Evolutionary conservation across 2,888 invertebrate species (phyloP), one percentile per base, ranked within the genome.

Genomic region (Lobophora halterata): DNA sequence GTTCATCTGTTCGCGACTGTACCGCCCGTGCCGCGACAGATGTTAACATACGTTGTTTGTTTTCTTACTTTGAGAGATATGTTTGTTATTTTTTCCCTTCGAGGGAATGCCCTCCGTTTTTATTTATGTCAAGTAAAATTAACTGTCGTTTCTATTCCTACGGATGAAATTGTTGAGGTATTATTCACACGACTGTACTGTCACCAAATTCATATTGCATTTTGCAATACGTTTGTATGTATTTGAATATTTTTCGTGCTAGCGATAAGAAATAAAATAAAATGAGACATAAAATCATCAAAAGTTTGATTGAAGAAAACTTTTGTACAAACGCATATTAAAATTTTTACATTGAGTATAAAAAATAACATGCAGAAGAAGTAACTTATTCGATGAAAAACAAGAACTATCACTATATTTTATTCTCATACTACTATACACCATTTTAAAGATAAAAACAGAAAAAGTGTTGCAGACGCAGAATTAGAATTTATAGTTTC

Each of bases 1-100:
- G 19, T 7, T 7, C 10, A 31, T 36, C n/a, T 32, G 57, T 34
- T 18, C 41, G 20, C 57, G 58, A 50, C 62, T 65, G 78, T 80
- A 76, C 77, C 74, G 65, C 79, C 58, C 82, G 80, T 77, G 82
- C 73, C 66, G 57, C 71, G 74, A 86, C 87, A 86, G 85, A 86
- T 87, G 87, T 82, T 82, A 86, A 83, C 87, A 86, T 71, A 82
- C 80, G 82, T 72, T 82, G 85, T 85, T 85, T 86, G 86, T 86
- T 85, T 82, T 83, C 83, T 74, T 82, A 77, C 77, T 80, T 75
- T 74, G 70, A 77, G 75, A 83, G 82, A 85, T 83, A 83, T 86
- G 85, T 85, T 81, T 85, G 80, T 85, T 83, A 71, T 80, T 82
- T 79, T 73, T 75, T 72, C 70, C 64, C 58, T 54, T 52, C 47